These are phyloP conservation scores for Nephrotoma guestfalica DNA, from an alignment of 2,888 invertebrate species.

Conservation along the genomic window DNA sequence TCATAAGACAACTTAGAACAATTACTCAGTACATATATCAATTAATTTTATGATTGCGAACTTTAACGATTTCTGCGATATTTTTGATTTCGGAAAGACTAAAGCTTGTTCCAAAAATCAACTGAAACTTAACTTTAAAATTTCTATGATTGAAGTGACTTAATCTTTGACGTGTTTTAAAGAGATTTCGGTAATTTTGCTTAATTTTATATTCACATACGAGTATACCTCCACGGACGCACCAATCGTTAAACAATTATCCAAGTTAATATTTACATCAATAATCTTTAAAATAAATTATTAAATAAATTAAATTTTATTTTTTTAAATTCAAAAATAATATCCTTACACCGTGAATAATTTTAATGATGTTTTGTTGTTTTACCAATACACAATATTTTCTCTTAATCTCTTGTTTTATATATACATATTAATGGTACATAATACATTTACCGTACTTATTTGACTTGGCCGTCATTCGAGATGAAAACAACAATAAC, in stretches of 20 bases:
- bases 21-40: no score
- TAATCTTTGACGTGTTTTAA: no score
- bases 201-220: neutral
- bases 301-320: neutral
- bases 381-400: neutral
- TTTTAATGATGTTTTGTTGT: neutral
- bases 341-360: neutral
- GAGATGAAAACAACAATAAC: neutral
- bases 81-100: no score
- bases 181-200: no score
- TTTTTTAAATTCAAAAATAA: neutral
- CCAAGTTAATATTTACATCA: neutral
- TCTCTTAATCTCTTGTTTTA: neutral
- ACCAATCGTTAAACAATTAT: neutral
- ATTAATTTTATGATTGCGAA: no score
- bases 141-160: no score
- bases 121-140: no score
- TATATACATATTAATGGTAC: neutral
- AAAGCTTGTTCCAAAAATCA: no score
- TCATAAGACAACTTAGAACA: no score
- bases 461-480: neutral
- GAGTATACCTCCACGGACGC: neutral
- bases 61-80: no score
- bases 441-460: neutral
- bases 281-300: neutral